Evolutionary conservation across 2,888 invertebrate genomes (phyloP).

Genomic region (Pinctada fucata): DNA sequence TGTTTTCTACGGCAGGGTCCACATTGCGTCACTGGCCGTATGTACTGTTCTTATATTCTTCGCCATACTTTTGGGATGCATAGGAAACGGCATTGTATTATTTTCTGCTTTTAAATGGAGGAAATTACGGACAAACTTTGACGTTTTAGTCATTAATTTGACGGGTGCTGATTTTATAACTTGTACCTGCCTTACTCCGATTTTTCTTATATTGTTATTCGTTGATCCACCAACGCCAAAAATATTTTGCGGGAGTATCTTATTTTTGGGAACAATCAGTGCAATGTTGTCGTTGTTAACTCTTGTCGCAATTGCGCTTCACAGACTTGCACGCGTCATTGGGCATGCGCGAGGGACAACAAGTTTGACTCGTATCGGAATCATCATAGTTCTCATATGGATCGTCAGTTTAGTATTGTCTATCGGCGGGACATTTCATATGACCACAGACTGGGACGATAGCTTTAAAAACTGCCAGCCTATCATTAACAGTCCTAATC

Average conservation of each 20-base stretch:
- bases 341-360: constrained; percentile 56
- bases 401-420: constrained; percentile 57
- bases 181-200: constrained; percentile 63
- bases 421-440: constrained; percentile 61
- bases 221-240: constrained; percentile 59
- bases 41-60: constrained; percentile 67
- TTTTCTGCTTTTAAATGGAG: constrained; percentile 58
- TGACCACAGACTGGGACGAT: constrained; percentile 58
- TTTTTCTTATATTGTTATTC: constrained; percentile 63
- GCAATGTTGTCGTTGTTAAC: constrained; percentile 62
- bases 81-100: constrained; percentile 67
- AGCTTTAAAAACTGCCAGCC: constrained; percentile 57
- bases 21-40: constrained; percentile 67
- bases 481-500: constrained; percentile 56
- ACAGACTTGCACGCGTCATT: constrained; percentile 58
- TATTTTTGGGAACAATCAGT: constrained; percentile 61
- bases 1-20: constrained; percentile 56
- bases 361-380: constrained; percentile 52
- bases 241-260: constrained; percentile 63
- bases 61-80: constrained; percentile 63
- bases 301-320: constrained; percentile 62
- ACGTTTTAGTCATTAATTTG: constrained; percentile 62
- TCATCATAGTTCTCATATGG: constrained; percentile 59
- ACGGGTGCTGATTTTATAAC: constrained; percentile 65
- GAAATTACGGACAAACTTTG: constrained; percentile 60